phyloP scores from a whole-genome alignment of 2,888 invertebrate species.

The Agonopterix arenella region DNA sequence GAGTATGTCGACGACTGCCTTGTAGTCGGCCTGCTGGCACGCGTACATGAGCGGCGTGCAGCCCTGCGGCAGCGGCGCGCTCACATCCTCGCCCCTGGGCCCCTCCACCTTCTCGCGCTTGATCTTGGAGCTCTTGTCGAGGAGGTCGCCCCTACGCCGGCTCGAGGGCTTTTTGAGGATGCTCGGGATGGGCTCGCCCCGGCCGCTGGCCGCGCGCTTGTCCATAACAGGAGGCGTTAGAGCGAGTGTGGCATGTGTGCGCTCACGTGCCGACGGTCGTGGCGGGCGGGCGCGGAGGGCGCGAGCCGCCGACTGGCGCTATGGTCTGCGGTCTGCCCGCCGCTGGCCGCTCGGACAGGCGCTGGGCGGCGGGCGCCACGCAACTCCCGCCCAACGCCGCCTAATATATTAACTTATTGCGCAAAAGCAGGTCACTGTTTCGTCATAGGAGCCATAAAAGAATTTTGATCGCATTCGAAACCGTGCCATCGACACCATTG shows the following conservation, averaged over 20 bases:
- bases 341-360: constrained; percentile 60
- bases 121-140: constrained; percentile 66
- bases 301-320: constrained; percentile 64
- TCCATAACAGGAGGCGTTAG: constrained; percentile 58
- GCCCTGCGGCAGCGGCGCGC: constrained; percentile 76
- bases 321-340: constrained; percentile 18
- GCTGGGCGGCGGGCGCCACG: constrained; percentile 32
- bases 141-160: constrained; percentile 52
- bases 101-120: constrained; percentile 61
- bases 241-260: constrained; percentile 33
- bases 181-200: constrained; percentile 67
- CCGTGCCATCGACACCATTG: neutral
- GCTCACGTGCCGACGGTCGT: constrained; percentile 20
- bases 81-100: constrained; percentile 49
- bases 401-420: constrained; percentile 50
- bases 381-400: constrained; percentile 25
- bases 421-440: constrained; percentile 63
- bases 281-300: constrained; percentile 69
- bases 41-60: constrained; percentile 94
- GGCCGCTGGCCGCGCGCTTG: constrained; percentile 55
- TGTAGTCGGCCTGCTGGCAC: constrained; percentile 91
- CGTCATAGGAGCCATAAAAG: constrained; percentile 18
- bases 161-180: constrained; percentile 65
- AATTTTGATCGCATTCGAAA: constrained; percentile 5
- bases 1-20: constrained; percentile 84